Conservation (phyloP, 2,797 vertebrate genomes). For the Acanthornis magna region DNA sequence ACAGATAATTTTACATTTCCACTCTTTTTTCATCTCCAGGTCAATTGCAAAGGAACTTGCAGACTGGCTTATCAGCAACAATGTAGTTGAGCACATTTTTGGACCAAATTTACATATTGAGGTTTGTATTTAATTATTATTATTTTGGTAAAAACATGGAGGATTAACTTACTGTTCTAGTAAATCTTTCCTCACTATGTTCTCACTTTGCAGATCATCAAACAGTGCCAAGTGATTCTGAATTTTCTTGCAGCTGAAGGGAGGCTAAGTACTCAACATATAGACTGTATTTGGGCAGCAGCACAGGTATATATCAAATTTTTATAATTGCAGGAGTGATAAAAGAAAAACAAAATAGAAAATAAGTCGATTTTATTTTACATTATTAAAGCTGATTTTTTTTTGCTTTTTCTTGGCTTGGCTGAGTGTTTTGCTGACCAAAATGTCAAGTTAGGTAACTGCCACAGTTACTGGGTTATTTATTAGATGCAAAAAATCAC, state of each 20-base stretch:
- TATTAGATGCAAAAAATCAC: background rate
- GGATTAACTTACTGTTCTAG: background rate
- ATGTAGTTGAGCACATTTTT: slow-evolving; percentile 96
- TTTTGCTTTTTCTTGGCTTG: background rate
- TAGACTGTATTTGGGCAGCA: slow-evolving; percentile 98
- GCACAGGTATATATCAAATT: slow-evolving; percentile 83
- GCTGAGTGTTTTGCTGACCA: background rate
- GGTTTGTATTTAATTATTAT: slow-evolving; percentile 76
- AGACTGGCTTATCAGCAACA: slow-evolving; percentile 94
- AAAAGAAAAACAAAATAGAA: background rate
- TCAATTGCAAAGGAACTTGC: slow-evolving; percentile 96
- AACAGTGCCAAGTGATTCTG: slow-evolving; percentile 99
- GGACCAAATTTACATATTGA: slow-evolving; percentile 98
- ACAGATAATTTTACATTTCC: background rate
- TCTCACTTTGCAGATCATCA: slow-evolving; percentile 89
- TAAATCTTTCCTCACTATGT: slow-evolving; percentile 22
- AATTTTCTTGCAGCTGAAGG: slow-evolving; percentile 98
- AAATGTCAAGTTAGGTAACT: background rate
- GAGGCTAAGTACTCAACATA: slow-evolving; percentile 94
- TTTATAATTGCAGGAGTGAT: background rate
- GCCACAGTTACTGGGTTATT: background rate
- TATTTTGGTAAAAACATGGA: background rate
- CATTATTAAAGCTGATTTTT: background rate
- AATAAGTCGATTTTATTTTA: background rate
- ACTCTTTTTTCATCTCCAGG: slow-evolving; percentile 67